phyloP scores from a whole-genome alignment of 2,113 vertebrate species.

The Meleagris gallopavo region DNA sequence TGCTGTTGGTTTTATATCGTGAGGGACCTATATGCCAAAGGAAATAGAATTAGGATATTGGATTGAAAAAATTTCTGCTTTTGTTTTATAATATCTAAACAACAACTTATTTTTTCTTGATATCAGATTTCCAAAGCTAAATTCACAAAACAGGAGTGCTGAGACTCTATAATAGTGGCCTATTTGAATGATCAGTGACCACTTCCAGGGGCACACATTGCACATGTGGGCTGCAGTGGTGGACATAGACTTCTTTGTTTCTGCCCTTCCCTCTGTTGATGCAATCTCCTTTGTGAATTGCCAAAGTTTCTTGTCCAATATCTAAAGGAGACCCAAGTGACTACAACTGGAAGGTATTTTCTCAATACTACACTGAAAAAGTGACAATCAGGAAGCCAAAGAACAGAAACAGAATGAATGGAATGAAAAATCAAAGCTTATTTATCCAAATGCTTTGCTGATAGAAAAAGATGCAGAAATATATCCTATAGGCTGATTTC shows the following conservation, averaged over 20 bases:
- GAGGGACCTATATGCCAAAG: background rate
- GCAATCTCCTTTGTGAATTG: background rate
- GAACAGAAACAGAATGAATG: background rate
- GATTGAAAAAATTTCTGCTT: background rate
- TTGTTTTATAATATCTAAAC: background rate
- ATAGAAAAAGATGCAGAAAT: background rate
- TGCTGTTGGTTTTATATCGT: background rate
- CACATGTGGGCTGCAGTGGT: fast-evolving
- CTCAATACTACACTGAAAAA: background rate
- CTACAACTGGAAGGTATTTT: background rate
- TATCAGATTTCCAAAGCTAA: background rate
- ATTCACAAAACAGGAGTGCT: background rate
- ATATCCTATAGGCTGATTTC: background rate
- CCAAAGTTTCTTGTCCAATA: background rate
- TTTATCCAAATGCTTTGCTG: background rate
- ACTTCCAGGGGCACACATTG: background rate
- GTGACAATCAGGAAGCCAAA: background rate
- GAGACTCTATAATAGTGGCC: too few species aligned
- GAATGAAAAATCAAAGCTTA: background rate
- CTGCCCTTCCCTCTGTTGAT: background rate
- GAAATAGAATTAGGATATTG: background rate
- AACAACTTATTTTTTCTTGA: background rate
- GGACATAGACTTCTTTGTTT: fast-evolving
- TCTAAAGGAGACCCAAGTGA: background rate
- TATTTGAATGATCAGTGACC: fast-evolving